These are phyloP conservation scores for Papilio elwesi DNA, from an alignment of 2,888 invertebrate genomes.

Conservation along the genomic window DNA sequence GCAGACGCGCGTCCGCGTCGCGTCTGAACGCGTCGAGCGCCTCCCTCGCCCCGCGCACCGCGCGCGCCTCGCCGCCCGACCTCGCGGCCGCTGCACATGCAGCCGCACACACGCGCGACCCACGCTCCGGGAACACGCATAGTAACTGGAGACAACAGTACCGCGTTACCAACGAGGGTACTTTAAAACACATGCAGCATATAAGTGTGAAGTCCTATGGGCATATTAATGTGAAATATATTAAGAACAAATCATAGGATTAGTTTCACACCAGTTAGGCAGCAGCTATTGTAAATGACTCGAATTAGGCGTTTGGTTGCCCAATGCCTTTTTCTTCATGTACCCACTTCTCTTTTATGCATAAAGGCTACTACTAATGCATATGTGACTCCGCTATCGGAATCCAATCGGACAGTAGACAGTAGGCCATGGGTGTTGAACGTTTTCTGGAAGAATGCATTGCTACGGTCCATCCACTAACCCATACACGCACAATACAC, in stretches of 20 bases:
- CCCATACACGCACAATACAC: too few species aligned
- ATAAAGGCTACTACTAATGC: too few species aligned
- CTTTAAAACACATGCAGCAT: slow-evolving; percentile 20
- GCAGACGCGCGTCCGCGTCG: slow-evolving; percentile 81
- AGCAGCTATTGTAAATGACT: too few species aligned
- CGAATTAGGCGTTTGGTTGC: too few species aligned
- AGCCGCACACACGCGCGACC: slow-evolving; percentile 87
- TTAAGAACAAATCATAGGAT: not conserved
- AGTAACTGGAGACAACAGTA: slow-evolving; percentile 82
- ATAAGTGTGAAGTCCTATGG: not conserved
- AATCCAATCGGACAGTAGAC: too few species aligned
- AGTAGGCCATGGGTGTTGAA: too few species aligned
- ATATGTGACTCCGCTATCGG: too few species aligned
- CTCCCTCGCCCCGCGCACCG: slow-evolving; percentile 82
- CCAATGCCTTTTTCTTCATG: too few species aligned
- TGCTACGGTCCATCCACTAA: too few species aligned
- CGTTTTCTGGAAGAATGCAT: too few species aligned
- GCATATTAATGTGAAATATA: not conserved
- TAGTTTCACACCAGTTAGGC: too few species aligned
- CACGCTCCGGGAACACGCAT: slow-evolving; percentile 87
- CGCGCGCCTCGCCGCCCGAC: slow-evolving; percentile 85
- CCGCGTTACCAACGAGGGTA: not conserved
- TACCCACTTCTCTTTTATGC: too few species aligned
- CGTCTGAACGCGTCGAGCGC: slow-evolving; percentile 80
- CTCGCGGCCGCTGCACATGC: slow-evolving; percentile 84